Evolutionary conservation across 2,888 invertebrate genomes (phyloP).

Genomic region (Melieria omissa): DNA sequence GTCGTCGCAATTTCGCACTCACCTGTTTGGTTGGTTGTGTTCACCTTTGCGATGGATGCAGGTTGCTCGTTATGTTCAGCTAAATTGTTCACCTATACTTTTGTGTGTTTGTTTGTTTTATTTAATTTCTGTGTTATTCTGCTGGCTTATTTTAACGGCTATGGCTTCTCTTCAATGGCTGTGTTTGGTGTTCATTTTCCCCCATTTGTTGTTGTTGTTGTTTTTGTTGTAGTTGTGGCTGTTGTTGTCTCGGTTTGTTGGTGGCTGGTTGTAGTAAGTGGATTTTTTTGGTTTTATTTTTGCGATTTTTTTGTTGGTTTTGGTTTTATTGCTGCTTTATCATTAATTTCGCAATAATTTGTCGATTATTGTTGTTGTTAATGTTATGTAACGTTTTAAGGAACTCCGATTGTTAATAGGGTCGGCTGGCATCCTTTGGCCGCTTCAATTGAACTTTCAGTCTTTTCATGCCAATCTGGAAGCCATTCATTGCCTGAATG

Average conservation of each 20-base stretch:
- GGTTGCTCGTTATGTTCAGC: constrained; percentile 31
- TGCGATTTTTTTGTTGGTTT: constrained; percentile 39
- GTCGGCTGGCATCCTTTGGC: constrained; percentile 97
- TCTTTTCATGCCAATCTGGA: constrained; percentile 99
- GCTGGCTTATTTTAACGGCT: not conserved
- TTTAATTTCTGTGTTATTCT: constrained; percentile 18
- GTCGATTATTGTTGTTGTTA: constrained; percentile 34
- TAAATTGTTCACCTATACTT: constrained; percentile 25
- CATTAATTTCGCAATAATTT: constrained; percentile 34
- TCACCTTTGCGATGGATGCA: too few species aligned
- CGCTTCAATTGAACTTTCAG: constrained; percentile 99
- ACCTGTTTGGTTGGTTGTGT: constrained; percentile 18
- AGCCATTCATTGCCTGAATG: constrained; percentile 99
- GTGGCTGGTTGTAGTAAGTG: constrained; percentile 37
- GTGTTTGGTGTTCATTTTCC: too few species aligned
- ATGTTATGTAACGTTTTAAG: constrained; percentile 58
- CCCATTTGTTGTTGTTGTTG: constrained; percentile 33
- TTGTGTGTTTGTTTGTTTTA: constrained; percentile 18
- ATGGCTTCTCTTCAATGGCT: too few species aligned
- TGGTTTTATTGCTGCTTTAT: constrained; percentile 34
- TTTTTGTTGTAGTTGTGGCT: constrained; percentile 30
- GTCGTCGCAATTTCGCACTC: not conserved
- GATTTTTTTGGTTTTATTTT: constrained; percentile 37
- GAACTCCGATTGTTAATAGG: constrained; percentile 86
- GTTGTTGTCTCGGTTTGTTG: constrained; percentile 30